Evolutionary conservation across 2,113 vertebrate genomes (phyloP), one percentile per base, ranked within the genome.

Genomic region (Upupa epops): DNA sequence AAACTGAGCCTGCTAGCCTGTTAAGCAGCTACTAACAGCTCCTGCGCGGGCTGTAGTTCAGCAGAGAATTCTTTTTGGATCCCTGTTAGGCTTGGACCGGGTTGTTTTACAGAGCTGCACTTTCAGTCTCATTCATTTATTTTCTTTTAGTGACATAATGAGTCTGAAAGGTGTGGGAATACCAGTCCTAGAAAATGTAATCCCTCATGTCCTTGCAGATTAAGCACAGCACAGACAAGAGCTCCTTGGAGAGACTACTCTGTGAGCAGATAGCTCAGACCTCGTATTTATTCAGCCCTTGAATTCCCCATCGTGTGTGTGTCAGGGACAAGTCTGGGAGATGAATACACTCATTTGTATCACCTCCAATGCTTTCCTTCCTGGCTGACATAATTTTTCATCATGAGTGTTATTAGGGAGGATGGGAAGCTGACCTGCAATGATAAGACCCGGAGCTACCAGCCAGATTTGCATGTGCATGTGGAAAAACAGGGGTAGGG

Each of bases 61-160:
- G 51, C 58, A 54, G 55, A 72, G n/a, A 54, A 76, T 42, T 52
- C 81, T 78, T 71, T 75, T 54, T 61, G 32, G 20, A 37, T 76
- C 59, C 63, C 61, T 48, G 3, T 32, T 86, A 77, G 29, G 14
- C 52, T 90, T n/a, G n/a, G 32, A 31, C 14, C 3, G 1, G 10
- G 37, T 36, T 68, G 17, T 83, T 86, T 58, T 5, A 60, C 13
- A 52, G 46, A 82, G 22, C 7, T 63, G 58, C 66, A 70, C 46
- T 92, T 81, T 68, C 59, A 42, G 59, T 55, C 66, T 84, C 32
- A 63, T 22, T 42, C 24, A 18, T 71, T 93, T 86, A 72, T 68
- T 73, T 88, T 77, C 40, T 92, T 81, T 86, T 31, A 70, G 51
- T 63, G 45, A 66, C 37, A 55, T 71, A 87, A 87, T 24, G 16